Conservation (phyloP, 2,888 invertebrate species). For the Zhuqinia jingwanae region DNA sequence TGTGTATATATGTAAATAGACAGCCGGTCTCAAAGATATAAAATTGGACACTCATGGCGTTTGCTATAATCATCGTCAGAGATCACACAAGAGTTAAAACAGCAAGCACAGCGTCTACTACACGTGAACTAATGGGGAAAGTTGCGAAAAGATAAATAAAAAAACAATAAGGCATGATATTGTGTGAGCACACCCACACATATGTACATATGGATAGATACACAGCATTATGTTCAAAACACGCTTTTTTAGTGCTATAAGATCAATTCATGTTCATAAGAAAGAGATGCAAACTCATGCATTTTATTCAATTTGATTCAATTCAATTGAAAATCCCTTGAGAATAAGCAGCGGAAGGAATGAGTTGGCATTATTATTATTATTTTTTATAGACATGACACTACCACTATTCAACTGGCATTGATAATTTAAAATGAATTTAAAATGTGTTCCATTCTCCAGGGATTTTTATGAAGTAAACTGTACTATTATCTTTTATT, state of each 20-base stretch:
- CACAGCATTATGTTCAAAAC: not conserved
- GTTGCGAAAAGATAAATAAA: not conserved
- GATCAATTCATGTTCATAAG: not conserved
- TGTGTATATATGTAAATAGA: not conserved
- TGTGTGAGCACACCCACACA: too few species aligned
- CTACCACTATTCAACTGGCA: not conserved
- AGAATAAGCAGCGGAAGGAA: not conserved
- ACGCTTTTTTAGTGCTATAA: not conserved
- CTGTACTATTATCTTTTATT: not conserved
- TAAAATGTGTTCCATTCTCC: not conserved
- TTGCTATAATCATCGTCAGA: not conserved
- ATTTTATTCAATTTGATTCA: not conserved
- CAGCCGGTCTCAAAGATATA: not conserved
- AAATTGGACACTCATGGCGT: not conserved
- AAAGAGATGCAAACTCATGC: not conserved
- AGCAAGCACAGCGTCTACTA: not conserved
- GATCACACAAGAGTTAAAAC: not conserved
- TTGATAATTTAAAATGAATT: not conserved
- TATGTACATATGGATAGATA: too few species aligned
- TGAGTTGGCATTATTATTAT: not conserved
- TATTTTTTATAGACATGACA: conserved; percentile 8
- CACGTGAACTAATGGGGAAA: conserved; percentile 23
- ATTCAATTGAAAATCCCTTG: conserved; percentile 41
- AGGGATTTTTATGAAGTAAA: not conserved
- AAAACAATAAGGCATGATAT: not conserved